Evolutionary conservation across 2,797 vertebrate genomes (phyloP), one percentile per base, ranked within the genome.

Genomic region (Danio choprae): DNA sequence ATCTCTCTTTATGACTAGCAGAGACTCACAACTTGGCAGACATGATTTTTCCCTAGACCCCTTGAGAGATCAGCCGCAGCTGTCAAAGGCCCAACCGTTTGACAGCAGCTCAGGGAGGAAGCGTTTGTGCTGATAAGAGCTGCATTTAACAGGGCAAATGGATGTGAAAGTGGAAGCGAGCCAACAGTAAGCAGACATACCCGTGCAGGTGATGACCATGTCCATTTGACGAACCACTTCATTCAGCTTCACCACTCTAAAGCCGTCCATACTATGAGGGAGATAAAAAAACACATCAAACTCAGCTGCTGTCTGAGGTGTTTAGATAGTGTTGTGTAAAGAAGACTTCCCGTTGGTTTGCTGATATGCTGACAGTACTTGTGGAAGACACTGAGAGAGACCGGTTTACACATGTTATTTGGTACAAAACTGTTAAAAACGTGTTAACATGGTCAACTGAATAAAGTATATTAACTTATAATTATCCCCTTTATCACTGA

Each of bases 151-250:
- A 40, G 50, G 76, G 82, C 81, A 79, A 72, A 58, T 86, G 44
- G 80, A 81, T 83, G 73, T 84, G 55, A 63, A 78, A 20, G 79
- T 70, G 29, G 68, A 63, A 75, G 15, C 0, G 55, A 76, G 16
- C 40, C 22, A 48, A 58, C 63, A 8, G 16, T 68, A 68, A 80
- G 46, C 53, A 67, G 40, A 56, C 20, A 2, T 94, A 99, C 98
- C 98, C 92, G 98, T 99, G 93, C 98, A 99, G 75, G 97, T 99
- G 92, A 99, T 99, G 86, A 99, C 96, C 46, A 99, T 95, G 87
- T 99, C 98, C 90, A 99, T 96, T 90, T 97, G 96, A 79, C 98
- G 96, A 87, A 99, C 97, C 77, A 99, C 96, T 86, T 99, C 98
- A 12, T 96, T 98, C 89, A 99, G 95, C 89, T 99, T 99, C 87